phyloP scores from a whole-genome alignment of 2,888 invertebrate genomes.

The Clusia tigrina region DNA sequence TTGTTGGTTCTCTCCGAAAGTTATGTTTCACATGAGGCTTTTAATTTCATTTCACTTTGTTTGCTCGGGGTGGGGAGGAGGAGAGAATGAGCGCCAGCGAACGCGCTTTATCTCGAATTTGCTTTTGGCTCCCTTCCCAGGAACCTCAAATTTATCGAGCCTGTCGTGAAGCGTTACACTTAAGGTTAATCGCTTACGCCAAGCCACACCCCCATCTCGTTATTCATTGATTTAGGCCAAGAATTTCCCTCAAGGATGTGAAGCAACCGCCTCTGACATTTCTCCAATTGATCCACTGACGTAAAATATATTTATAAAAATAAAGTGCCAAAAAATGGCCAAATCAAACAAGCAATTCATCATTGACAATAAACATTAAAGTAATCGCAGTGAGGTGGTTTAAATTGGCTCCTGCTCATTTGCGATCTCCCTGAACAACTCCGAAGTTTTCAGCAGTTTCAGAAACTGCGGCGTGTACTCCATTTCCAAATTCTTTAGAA shows the following conservation, averaged over 20 bases:
- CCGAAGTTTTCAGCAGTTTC: conserved; percentile 51
- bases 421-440: conserved; percentile 42
- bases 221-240: too few species aligned
- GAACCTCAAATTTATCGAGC: too few species aligned
- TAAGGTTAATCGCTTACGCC: neutral
- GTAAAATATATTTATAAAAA: conserved; percentile 7
- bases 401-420: conserved; percentile 37
- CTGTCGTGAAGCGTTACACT: too few species aligned
- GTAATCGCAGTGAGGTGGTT: conserved; percentile 32
- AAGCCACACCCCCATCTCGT: too few species aligned
- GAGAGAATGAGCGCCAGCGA: neutral
- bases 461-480: conserved; percentile 46
- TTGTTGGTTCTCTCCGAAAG: too few species aligned
- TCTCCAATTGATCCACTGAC: too few species aligned
- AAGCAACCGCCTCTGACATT: too few species aligned
- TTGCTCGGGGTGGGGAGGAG: neutral
- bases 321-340: neutral
- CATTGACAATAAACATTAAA: conserved; percentile 29
- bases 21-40: neutral
- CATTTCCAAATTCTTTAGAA: conserved; percentile 21
- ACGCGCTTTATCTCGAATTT: conserved; percentile 21
- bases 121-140: neutral
- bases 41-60: conserved; percentile 15
- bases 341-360: conserved; percentile 18
- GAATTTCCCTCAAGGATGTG: too few species aligned